Conservation (phyloP, 2,113 vertebrate species). For the Stictonetta naevosa region DNA sequence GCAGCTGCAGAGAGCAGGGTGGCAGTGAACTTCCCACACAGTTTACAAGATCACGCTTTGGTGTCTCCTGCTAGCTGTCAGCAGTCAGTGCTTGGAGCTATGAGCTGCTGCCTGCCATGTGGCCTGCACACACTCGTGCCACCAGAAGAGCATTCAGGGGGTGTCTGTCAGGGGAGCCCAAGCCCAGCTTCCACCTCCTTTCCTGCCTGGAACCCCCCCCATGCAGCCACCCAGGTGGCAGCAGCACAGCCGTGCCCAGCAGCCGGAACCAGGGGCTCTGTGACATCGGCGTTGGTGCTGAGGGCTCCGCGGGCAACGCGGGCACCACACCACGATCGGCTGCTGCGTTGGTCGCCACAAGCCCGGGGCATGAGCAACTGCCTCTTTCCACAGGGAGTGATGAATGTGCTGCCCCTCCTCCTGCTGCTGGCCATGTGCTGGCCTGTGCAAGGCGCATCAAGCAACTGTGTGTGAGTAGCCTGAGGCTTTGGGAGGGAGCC, state of each 20-base stretch:
- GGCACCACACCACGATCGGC: fast-evolving
- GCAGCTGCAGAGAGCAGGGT: neutral
- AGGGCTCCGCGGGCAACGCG: neutral
- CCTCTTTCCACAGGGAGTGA: fast-evolving
- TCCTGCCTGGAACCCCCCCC: neutral
- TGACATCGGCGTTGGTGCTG: neutral
- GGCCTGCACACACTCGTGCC: too few relatives aligned
- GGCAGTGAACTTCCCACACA: neutral
- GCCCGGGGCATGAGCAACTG: neutral
- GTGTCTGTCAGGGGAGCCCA: neutral
- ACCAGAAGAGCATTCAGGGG: too few relatives aligned
- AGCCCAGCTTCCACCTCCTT: too few relatives aligned
- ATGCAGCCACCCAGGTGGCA: too few relatives aligned
- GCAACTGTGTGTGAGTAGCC: neutral
- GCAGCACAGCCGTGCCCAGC: too few relatives aligned
- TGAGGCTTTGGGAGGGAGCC: neutral
- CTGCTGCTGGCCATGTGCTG: neutral
- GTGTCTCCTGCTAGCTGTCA: neutral
- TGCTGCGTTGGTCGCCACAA: neutral
- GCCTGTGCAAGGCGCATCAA: neutral
- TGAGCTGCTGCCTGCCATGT: too few relatives aligned
- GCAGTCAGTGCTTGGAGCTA: fast-evolving
- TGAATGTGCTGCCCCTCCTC: neutral
- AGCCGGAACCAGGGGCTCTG: neutral
- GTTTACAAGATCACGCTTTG: fast-evolving